Conservation (phyloP, 2,113 vertebrate species). For the Aptenodytes patagonicus region DNA sequence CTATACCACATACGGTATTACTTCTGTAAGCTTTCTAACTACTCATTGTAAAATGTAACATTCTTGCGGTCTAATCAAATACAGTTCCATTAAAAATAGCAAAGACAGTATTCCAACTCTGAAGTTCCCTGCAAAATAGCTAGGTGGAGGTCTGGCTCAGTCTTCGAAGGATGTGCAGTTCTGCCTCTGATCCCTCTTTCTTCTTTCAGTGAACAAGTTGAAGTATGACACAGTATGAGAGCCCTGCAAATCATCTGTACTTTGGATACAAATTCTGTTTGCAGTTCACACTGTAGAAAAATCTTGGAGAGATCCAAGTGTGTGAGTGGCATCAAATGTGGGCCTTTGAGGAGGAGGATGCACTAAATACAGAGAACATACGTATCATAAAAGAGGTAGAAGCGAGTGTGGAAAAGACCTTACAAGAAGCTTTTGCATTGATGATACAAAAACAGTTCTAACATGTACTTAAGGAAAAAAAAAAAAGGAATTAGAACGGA, state of each 20-base stretch:
- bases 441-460: not conserved
- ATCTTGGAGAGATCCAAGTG: not conserved
- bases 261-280: not conserved
- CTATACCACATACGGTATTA: not conserved
- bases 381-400: not conserved
- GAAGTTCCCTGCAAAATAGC: not conserved
- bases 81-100: not conserved
- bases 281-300: not conserved
- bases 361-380: not conserved
- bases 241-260: not conserved
- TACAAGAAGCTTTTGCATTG: not conserved
- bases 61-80: not conserved
- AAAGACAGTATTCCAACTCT: not conserved
- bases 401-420: not conserved
- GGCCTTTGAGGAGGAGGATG: not conserved
- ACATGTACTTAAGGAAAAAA: not conserved
- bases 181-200: not conserved
- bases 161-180: not conserved
- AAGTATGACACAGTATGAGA: not conserved
- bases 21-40: not conserved
- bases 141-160: not conserved
- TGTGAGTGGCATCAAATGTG: not conserved
- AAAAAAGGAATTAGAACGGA: not conserved
- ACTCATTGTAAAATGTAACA: not conserved
- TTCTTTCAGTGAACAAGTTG: not conserved